These are phyloP conservation scores for Distichodus sexfasciatus DNA, from an alignment of 2,797 vertebrate genomes.

Conservation along the genomic window DNA sequence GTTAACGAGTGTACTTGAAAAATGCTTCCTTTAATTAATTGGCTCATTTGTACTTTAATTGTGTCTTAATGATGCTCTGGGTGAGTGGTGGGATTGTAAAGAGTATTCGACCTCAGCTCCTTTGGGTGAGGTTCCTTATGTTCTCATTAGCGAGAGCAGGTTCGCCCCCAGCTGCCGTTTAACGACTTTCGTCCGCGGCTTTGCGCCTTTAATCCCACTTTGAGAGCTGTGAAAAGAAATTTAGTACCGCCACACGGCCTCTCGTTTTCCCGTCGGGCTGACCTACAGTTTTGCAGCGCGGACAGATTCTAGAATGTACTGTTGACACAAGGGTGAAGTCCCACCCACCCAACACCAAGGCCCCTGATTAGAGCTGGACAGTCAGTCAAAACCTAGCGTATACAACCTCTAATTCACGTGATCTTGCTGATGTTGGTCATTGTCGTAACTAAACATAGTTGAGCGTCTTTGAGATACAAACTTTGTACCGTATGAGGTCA, in stretches of 20 bases:
- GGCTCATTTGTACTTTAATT: constrained; percentile 25
- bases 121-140: constrained; percentile 12
- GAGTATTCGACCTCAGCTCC: constrained; percentile 4
- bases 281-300: background rate
- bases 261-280: constrained; percentile 12
- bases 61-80: background rate
- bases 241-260: background rate
- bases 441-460: too few relatives aligned
- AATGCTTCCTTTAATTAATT: constrained; percentile 19
- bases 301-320: background rate
- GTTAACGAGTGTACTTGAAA: constrained; percentile 28
- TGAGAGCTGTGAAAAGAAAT: background rate
- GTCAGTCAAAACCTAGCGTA: too few relatives aligned
- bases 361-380: too few relatives aligned
- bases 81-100: constrained; percentile 13
- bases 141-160: background rate
- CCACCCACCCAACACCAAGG: too few relatives aligned
- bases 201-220: background rate
- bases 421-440: too few relatives aligned
- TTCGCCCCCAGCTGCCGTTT: background rate
- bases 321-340: too few relatives aligned
- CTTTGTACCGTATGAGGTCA: too few relatives aligned
- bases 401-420: too few relatives aligned
- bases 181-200: background rate
- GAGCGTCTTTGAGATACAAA: too few relatives aligned